A percentile compares a stretch with the other conserved stretches of the same genome.
Conservation (phyloP, 2,797 vertebrate species). For the Oreortyx pictus region DNA sequence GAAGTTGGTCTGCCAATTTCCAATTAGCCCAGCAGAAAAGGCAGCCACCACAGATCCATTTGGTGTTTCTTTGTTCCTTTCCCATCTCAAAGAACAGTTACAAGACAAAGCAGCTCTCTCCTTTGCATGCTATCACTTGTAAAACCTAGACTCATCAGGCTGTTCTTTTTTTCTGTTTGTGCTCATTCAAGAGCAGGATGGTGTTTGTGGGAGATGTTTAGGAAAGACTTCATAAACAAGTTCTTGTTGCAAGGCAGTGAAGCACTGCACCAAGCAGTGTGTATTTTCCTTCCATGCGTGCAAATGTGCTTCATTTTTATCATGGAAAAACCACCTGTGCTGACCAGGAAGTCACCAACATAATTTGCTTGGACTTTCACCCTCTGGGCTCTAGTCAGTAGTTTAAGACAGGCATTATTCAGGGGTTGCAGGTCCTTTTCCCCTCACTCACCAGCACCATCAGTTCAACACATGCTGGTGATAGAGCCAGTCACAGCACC, state of each 20-base stretch:
- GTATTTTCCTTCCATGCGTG: background rate
- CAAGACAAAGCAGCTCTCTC: background rate
- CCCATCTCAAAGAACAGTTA: background rate
- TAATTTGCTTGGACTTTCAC: background rate
- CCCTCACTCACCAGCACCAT: background rate
- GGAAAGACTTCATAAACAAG: background rate
- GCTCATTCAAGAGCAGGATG: background rate
- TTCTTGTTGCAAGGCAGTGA: background rate
- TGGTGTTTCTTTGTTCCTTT: background rate
- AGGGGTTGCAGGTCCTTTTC: background rate
- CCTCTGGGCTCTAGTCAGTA: background rate
- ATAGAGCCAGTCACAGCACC: background rate
- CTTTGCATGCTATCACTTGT: background rate
- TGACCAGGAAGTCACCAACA: background rate
- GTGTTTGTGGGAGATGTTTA: background rate
- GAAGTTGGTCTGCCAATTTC: background rate
- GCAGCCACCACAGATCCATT: background rate
- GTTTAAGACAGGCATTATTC: background rate
- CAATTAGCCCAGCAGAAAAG: background rate
- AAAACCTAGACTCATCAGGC: background rate
- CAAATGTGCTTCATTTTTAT: background rate
- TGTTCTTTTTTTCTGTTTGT: background rate
- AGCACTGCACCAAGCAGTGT: background rate
- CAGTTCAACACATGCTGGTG: background rate
- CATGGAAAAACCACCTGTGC: background rate